Conservation (phyloP, 2,113 vertebrate genomes). For the Chlorodrepanis virens region DNA sequence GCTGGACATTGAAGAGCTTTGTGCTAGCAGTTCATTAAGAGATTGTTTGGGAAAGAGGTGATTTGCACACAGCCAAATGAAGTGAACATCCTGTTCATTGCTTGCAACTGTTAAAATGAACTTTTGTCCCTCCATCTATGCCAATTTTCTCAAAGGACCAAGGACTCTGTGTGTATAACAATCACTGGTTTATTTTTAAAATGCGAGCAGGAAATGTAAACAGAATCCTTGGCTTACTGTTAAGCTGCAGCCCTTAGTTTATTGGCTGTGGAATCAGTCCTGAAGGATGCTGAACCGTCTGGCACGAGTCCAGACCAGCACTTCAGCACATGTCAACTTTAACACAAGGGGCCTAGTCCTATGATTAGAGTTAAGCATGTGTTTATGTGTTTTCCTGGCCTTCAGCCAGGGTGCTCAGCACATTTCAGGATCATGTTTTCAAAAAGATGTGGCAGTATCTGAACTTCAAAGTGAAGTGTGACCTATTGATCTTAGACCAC, state of each 20-base stretch:
- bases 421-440: slow-evolving; percentile 3
- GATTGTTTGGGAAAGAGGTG: slow-evolving; percentile 4
- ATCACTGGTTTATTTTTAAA: background rate
- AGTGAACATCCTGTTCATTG: background rate
- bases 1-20: background rate
- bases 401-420: slow-evolving; percentile 26
- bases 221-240: background rate
- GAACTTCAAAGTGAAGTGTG: slow-evolving; percentile 48
- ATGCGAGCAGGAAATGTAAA: slow-evolving; percentile 35
- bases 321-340: slow-evolving; percentile 46
- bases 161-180: background rate
- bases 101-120: background rate
- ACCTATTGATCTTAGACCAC: slow-evolving; percentile 37
- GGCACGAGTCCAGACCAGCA: slow-evolving; percentile 16
- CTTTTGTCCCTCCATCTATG: background rate
- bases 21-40: background rate
- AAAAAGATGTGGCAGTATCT: background rate
- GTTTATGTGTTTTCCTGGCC: slow-evolving; percentile 51
- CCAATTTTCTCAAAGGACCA: background rate
- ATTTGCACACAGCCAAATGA: background rate
- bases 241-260: background rate
- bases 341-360: slow-evolving; percentile 23
- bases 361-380: slow-evolving; percentile 57
- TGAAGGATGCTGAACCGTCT: slow-evolving; percentile 37
- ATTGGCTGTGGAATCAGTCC: slow-evolving; percentile 20